Evolutionary conservation across 2,113 vertebrate genomes (phyloP), one percentile per base, ranked within the genome.

Genomic region (Eonycteris spelaea): DNA sequence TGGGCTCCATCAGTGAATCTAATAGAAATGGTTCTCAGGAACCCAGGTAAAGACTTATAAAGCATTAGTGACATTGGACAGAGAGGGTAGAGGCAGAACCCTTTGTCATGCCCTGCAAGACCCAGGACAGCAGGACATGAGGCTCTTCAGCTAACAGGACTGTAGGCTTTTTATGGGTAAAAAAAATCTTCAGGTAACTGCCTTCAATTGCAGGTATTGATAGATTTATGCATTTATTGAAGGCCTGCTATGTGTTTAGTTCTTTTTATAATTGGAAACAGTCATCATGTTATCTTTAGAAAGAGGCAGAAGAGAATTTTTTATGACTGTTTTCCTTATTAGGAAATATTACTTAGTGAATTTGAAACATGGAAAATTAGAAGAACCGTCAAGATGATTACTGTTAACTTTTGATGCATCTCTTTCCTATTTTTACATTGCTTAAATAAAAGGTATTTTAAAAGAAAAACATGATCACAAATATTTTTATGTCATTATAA

Each of bases 311-410:
- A 40, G 48, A 45, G 24, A 26, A 38, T 57, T 61, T 55, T 90
- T 24, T 28, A 11, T 74, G 26, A 65, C 33, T 65, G 2, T 45
- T 43, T 91, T 4, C 15, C 33, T 26, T 82, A 24, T 74, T n/a
- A 83, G 40, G 67, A 68, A 28, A 21, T 28, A 67, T 55, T 73
- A 30, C 11, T 57, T 91, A 73, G 33, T 12, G 30, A 87, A 51
- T 92, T 92, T 14, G 6, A 83, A 88, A 59, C 51, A 51, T 24
- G n/a, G 51, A 88, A 92, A 77, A 88, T 33, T 65, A 43, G 38
- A 73, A 67, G 75, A 75, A 68, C 53, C 28, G 1, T 30, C 3
- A 11, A 28, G 77, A 68, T 8, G 43, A 55, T 61, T 82, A 24
- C 26, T n/a, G 14, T 74, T 84, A 63, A 53, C 45, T 40, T 75